Evolutionary conservation across 1,140 invertebrate genomes (phyloP).

Genomic region (Rhyacophila brunnea): DNA sequence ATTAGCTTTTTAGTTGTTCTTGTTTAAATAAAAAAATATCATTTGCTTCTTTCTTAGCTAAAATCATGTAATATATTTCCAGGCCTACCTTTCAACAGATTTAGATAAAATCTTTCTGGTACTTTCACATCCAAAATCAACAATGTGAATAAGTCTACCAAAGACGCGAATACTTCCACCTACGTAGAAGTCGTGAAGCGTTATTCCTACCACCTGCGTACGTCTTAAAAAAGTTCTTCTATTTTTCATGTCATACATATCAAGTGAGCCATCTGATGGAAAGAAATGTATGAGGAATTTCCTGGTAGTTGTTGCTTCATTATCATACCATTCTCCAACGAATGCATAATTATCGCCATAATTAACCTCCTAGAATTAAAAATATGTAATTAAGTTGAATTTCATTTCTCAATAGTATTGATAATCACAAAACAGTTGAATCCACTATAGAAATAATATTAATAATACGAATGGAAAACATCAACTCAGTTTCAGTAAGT

Average conservation of each 20-base stretch:
- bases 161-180: conserved; percentile 76
- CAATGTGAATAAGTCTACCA: conserved; percentile 73
- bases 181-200: conserved; percentile 70
- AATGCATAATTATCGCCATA: conserved; percentile 58
- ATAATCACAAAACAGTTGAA: too few species aligned
- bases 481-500: too few species aligned
- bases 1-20: too few species aligned
- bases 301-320: conserved; percentile 66
- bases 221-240: conserved; percentile 73
- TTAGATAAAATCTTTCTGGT: conserved; percentile 61
- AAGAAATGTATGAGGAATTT: conserved; percentile 76
- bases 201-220: conserved; percentile 67
- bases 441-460: too few species aligned
- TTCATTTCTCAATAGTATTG: too few species aligned
- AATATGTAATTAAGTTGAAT: too few species aligned
- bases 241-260: conserved; percentile 79
- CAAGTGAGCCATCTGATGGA: conserved; percentile 69
- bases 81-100: conserved; percentile 58
- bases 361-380: conserved; percentile 44
- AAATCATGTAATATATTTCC: too few species aligned
- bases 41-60: too few species aligned
- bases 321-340: conserved; percentile 81
- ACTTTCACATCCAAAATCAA: conserved; percentile 71
- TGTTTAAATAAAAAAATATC: too few species aligned
- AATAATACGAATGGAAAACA: too few species aligned